Evolutionary conservation across 2,888 invertebrate species (phyloP), one percentile per base, ranked within the genome.

Genomic region (Choristoneura rosaceana): DNA sequence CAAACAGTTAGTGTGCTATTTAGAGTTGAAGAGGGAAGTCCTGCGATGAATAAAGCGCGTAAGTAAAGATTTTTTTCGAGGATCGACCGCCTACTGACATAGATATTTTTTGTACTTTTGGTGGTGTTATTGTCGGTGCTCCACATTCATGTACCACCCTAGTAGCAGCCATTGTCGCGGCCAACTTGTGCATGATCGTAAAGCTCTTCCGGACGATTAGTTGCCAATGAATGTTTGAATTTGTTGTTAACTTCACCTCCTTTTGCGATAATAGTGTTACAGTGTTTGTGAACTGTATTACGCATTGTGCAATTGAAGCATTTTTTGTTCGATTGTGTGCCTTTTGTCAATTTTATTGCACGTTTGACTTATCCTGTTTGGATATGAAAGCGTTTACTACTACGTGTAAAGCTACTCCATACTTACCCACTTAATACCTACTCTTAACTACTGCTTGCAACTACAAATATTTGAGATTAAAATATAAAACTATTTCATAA

Each of bases 241-340:
- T 91, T 93, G 92, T 93, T 93, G 93, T 93, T 93, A 90, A 90
- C 87, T 92, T 91, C 86, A 86, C 90, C 93, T 93, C 89, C 92
- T 90, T 91, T 92, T 89, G 90, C 91, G 91, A 91, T 93, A 94
- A 93, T 93, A 92, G 88, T 82, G 90, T 91, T 92, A 92, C 90
- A 91, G 93, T 93, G 88, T 94, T 93, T 92, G 91, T 84, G 90
- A 92, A 90, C 93, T 93, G 91, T 93, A 93, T 93, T 93, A 93
- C 92, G 88, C 90, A 89, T 93, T 93, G 93, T 93, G 83, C 82
- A 81, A 81, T 87, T 85, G 82, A 86, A 82, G 78, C 82, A 78
- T 81, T 84, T 84, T 88, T 76, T 76, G 85, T 86, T 76, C 80
- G 78, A 83, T 85, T 85, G 83, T 88, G 79, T 82, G 81, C 78